These are phyloP conservation scores for Arrhopalites spinosus DNA, from an alignment of 2,888 invertebrate genomes.

Conservation along the genomic window DNA sequence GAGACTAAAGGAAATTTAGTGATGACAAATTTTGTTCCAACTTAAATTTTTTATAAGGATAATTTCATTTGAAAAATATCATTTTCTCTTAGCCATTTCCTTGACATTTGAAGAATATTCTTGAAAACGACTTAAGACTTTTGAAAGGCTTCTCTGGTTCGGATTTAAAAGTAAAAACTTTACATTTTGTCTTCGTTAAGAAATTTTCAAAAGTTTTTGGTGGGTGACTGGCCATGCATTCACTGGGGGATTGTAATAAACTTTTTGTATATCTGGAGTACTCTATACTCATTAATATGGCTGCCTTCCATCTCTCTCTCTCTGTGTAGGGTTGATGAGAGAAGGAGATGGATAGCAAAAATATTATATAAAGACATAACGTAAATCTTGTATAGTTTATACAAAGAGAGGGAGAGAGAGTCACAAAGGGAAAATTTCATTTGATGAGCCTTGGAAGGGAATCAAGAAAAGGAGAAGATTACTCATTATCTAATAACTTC, in stretches of 20 bases:
- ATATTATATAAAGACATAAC: too few relatives aligned
- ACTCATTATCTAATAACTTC: neutral
- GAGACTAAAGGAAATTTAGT: too few relatives aligned
- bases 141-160: neutral
- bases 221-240: neutral
- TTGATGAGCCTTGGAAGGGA: constrained; percentile 9
- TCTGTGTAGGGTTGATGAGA: neutral
- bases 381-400: too few relatives aligned
- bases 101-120: too few relatives aligned
- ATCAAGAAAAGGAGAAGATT: constrained; percentile 5
- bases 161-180: constrained; percentile 15
- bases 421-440: constrained; percentile 22
- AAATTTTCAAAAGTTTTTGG: constrained; percentile 3
- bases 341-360: too few relatives aligned
- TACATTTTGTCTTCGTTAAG: constrained; percentile 16
- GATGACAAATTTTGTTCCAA: too few relatives aligned
- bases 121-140: too few relatives aligned
- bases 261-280: neutral
- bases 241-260: neutral
- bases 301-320: neutral
- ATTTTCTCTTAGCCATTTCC: too few relatives aligned
- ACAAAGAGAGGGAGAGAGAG: too few relatives aligned
- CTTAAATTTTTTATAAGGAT: too few relatives aligned
- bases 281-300: neutral
- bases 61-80: too few relatives aligned